Evolutionary conservation across 2,888 invertebrate genomes (phyloP), one percentile per base, ranked within the genome.

Genomic region (Gastrophysa polygoni): DNA sequence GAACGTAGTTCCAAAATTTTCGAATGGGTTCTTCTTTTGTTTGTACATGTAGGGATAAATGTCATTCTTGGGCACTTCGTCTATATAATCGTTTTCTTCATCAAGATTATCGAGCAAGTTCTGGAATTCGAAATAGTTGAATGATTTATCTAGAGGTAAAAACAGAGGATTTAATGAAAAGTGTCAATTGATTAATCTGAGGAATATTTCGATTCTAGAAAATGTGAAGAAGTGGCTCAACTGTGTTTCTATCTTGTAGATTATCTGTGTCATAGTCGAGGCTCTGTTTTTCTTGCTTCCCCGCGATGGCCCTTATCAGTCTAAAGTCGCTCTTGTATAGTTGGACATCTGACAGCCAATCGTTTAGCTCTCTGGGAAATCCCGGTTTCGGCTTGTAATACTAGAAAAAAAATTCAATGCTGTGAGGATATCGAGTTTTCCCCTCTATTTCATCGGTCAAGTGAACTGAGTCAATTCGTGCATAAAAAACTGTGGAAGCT

Each of bases 311-410:
- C 51, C 75, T 71, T 56, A 81, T 79, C 67, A 75, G 73, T 32
- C 73, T 73, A 67, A 82, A 79, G 55, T 80, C 80, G 21, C 73
- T 64, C 63, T 76, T 76, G 62, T 78, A 75, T 18, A 75, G 68
- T 46, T 79, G 73, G 14, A 81, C 78, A 24, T 68, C 73, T 14
- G 63, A 61, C 46, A 81, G 68, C 64, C 81, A 82, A 21, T 77
- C 73, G 34, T 78, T 79, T 14, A 81, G 67, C 66, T 79, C 78
- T 24, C 71, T 73, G 1, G 80, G 78, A 59, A 80, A 73, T 24
- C 73, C 74, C 29, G 73, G 73, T 59, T 75, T 76, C n/a, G 76
- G 72, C 59, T 71, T 72, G 47, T 77, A 71, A 21, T 69, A 68
- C 80, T 80, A n/a, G 56, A 28, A 61, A 64, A n/a, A 38, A 38